These are phyloP conservation scores for Cepaea hortensis DNA, from an alignment of 2,888 invertebrate species.

Conservation along the genomic window DNA sequence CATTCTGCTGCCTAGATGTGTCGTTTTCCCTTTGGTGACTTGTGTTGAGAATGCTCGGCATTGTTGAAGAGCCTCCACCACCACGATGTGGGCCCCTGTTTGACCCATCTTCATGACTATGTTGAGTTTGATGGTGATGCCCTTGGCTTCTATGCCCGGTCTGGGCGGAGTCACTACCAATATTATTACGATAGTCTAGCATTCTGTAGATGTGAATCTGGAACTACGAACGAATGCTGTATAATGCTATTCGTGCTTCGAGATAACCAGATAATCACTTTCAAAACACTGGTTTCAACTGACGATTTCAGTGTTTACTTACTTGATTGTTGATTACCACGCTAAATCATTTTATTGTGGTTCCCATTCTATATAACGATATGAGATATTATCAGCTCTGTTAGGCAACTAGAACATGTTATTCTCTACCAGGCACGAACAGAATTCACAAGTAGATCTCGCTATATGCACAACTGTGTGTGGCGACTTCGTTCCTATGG, in stretches of 20 bases:
- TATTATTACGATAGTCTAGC: constrained; percentile 70
- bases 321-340: no score
- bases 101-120: constrained; percentile 23
- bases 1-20: constrained; percentile 67
- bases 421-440: no score
- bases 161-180: constrained; percentile 54
- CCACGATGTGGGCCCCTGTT: constrained; percentile 8
- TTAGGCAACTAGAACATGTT: no score
- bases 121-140: constrained; percentile 43
- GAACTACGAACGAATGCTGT: background rate
- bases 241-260: background rate
- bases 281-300: no score
- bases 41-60: constrained; percentile 63
- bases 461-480: no score
- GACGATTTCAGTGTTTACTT: no score
- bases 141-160: constrained; percentile 55
- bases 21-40: constrained; percentile 35
- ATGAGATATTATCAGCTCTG: no score
- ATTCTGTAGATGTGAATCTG: constrained; percentile 51
- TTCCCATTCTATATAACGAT: no score
- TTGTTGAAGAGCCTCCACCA: constrained; percentile 10
- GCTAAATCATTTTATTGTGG: no score
- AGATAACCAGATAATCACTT: no score
- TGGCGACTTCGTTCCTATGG: no score
- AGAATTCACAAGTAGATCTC: no score